phyloP scores from a whole-genome alignment of 2,113 vertebrate genomes.

The Aspiorhynchus laticeps region DNA sequence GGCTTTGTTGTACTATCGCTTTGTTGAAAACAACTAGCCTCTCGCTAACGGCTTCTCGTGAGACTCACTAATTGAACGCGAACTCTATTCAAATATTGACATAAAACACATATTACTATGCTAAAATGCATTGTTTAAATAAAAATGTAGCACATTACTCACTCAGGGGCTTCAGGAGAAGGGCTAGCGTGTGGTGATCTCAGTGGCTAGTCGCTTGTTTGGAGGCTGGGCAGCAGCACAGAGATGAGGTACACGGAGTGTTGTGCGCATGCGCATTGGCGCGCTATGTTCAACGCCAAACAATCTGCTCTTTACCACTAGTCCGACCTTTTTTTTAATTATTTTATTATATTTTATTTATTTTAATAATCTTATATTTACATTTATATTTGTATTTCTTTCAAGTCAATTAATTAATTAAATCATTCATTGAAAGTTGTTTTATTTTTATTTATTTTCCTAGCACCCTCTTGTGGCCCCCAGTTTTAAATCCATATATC shows the following conservation, averaged over 20 bases:
- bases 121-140: not conserved
- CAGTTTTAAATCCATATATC: not conserved
- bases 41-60: constrained; percentile 38
- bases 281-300: constrained; percentile 69
- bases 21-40: constrained; percentile 63
- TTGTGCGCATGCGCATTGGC: constrained; percentile 77
- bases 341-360: no score
- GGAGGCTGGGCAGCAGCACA: constrained; percentile 78
- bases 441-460: not conserved
- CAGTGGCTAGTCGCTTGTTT: constrained; percentile 79
- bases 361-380: not conserved
- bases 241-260: constrained; percentile 77
- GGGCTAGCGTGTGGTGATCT: constrained; percentile 75
- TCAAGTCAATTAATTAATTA: not conserved
- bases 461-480: not conserved
- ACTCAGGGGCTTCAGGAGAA: constrained; percentile 71
- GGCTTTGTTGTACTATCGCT: constrained; percentile 75
- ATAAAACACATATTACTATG: constrained; percentile 22
- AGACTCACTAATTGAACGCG: constrained; percentile 59
- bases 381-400: not conserved
- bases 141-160: constrained; percentile 75
- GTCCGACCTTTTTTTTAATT: not conserved
- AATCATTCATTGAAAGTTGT: not conserved
- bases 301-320: not conserved
- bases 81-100: constrained; percentile 56